phyloP scores from a whole-genome alignment of 1,140 invertebrate genomes.

The Littorina saxatilis region DNA sequence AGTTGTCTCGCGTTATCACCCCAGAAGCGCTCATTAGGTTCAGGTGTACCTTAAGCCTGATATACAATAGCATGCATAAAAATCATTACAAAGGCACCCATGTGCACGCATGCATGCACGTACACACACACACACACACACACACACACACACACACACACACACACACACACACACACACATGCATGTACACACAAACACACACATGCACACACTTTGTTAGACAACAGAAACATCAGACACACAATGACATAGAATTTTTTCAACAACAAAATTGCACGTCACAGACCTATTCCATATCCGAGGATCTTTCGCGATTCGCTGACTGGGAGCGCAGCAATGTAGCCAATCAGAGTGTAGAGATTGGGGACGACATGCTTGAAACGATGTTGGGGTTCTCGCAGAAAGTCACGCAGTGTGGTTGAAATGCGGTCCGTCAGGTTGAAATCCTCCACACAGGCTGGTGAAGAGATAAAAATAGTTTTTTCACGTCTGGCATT shows the following conservation, averaged over 20 bases:
- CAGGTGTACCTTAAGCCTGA: too few relatives aligned
- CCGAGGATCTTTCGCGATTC: slow-evolving; percentile 28
- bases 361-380: slow-evolving; percentile 55
- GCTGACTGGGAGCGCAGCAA: slow-evolving; percentile 46
- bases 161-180: slow-evolving; percentile 12
- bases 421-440: slow-evolving; percentile 33
- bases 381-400: slow-evolving; percentile 44
- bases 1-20: too few relatives aligned
- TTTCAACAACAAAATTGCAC: too few relatives aligned
- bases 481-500: not conserved
- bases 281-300: too few relatives aligned
- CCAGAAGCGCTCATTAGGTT: too few relatives aligned
- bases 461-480: slow-evolving; percentile 30
- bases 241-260: too few relatives aligned
- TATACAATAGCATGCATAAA: too few relatives aligned
- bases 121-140: too few relatives aligned
- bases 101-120: too few relatives aligned
- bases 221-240: too few relatives aligned
- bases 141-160: not conserved
- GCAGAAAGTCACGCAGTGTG: slow-evolving; percentile 44
- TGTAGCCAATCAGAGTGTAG: slow-evolving; percentile 53
- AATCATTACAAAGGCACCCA: too few relatives aligned
- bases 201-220: not conserved
- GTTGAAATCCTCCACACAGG: slow-evolving; percentile 47
- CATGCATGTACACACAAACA: slow-evolving; percentile 5